Percentiles rank a stretch among this genome's conserved stretches.
These are phyloP conservation scores for Globodera ellingtonae DNA, from an alignment of 1,140 invertebrate species.

Conservation along the genomic window DNA sequence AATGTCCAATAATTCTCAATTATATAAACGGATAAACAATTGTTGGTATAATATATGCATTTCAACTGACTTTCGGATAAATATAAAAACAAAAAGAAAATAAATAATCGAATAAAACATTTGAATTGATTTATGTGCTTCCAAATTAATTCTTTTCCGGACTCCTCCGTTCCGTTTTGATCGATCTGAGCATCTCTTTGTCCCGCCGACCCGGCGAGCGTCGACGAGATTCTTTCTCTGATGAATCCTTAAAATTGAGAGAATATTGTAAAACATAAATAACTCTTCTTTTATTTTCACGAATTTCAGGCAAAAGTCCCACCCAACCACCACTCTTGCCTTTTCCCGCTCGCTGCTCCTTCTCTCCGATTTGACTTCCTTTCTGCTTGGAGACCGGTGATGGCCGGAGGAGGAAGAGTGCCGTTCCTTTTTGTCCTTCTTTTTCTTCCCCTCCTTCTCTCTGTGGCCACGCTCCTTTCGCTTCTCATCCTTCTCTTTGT, in stretches of 20 bases:
- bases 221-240: slow-evolving; percentile 14
- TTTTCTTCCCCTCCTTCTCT: slow-evolving; percentile 20
- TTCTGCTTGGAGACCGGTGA: slow-evolving; percentile 19
- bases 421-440: slow-evolving; percentile 14
- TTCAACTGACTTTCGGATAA: not conserved
- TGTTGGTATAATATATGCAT: not conserved
- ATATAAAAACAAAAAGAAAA: not conserved
- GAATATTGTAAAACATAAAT: not conserved
- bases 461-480: slow-evolving; percentile 20
- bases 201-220: slow-evolving; percentile 17
- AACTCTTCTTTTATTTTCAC: too few species aligned
- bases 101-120: not conserved
- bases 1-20: not conserved
- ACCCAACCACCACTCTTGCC: not conserved
- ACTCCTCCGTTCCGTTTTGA: slow-evolving; percentile 19
- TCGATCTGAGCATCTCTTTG: slow-evolving; percentile 11
- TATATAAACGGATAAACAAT: not conserved
- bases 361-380: slow-evolving; percentile 28
- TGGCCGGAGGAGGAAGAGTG: slow-evolving; percentile 10
- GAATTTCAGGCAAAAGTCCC: not conserved
- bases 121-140: not conserved
- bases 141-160: slow-evolving; percentile 12
- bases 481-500: slow-evolving; percentile 22
- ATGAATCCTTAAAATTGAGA: slow-evolving; percentile 8
- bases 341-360: slow-evolving; percentile 24